These are phyloP conservation scores for Polypedilum pembai DNA, from an alignment of 1,140 invertebrate genomes.

Conservation along the genomic window DNA sequence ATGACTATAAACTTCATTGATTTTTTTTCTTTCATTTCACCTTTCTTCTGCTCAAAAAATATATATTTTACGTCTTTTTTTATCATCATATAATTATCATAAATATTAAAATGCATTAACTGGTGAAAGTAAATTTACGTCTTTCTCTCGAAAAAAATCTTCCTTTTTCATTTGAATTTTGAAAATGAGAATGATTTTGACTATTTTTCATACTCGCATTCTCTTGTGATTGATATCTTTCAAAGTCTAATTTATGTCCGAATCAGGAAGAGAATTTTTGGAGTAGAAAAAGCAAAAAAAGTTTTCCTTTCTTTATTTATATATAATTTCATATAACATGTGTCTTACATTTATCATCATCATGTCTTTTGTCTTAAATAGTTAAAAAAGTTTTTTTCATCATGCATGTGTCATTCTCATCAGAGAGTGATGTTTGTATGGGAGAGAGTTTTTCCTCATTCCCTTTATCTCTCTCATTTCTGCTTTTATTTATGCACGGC, in stretches of 20 bases:
- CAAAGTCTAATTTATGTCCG: not conserved
- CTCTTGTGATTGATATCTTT: not conserved
- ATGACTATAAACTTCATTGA: conserved; percentile 18
- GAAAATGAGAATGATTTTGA: conserved; percentile 16
- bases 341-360: conserved; percentile 12
- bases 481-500: conserved; percentile 34
- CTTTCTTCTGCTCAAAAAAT: conserved; percentile 1
- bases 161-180: not conserved
- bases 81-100: not conserved
- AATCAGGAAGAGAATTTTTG: conserved; percentile 16
- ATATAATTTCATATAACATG: not conserved
- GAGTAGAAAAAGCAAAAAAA: not conserved
- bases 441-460: not conserved
- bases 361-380: conserved; percentile 2
- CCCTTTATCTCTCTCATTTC: conserved; percentile 3
- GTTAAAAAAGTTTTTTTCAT: not conserved
- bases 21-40: not conserved
- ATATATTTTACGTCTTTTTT: conserved; percentile 23
- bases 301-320: not conserved
- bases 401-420: not conserved
- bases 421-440: not conserved
- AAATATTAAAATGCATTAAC: conserved; percentile 4
- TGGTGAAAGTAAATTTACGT: not conserved
- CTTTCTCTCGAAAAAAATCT: not conserved
- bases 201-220: not conserved